These are phyloP conservation scores for Indicator maculatus DNA, from an alignment of 2,113 vertebrate genomes.

Conservation along the genomic window DNA sequence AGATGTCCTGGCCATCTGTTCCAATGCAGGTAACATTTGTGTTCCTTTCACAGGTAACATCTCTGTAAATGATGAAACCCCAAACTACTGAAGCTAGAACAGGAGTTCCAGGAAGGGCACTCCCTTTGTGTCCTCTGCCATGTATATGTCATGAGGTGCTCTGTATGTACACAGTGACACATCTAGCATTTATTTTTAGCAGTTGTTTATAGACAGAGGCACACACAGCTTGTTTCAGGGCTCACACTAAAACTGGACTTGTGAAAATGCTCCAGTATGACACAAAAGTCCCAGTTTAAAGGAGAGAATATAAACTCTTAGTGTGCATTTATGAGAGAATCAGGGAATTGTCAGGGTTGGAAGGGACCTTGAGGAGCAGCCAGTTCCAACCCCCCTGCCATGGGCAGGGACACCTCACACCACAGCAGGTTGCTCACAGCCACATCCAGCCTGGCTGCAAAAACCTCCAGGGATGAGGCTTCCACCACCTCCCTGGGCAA, in stretches of 20 bases:
- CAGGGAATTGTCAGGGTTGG: too few species aligned
- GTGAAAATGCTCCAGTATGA: neutral
- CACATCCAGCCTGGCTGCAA: too few species aligned
- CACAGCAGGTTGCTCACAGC: too few species aligned
- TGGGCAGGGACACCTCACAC: too few species aligned
- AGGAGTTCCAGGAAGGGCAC: neutral
- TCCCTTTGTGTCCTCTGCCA: neutral
- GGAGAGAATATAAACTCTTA: neutral
- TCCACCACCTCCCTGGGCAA: too few species aligned
- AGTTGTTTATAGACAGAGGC: neutral
- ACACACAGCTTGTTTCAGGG: rapidly evolving
- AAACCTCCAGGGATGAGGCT: too few species aligned
- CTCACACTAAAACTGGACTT: neutral
- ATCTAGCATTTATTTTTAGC: neutral
- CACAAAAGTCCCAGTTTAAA: neutral
- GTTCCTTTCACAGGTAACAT: neutral
- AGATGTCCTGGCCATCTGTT: neutral
- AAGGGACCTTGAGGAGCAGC: too few species aligned
- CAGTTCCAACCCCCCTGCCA: too few species aligned
- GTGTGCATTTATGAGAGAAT: neutral
- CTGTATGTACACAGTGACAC: neutral
- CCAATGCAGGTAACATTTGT: neutral
- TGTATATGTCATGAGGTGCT: rapidly evolving
- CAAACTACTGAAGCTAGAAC: neutral
- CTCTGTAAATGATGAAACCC: neutral